These are phyloP conservation scores for Lochmaea crataegi DNA, from an alignment of 2,888 invertebrate genomes.

Conservation along the genomic window DNA sequence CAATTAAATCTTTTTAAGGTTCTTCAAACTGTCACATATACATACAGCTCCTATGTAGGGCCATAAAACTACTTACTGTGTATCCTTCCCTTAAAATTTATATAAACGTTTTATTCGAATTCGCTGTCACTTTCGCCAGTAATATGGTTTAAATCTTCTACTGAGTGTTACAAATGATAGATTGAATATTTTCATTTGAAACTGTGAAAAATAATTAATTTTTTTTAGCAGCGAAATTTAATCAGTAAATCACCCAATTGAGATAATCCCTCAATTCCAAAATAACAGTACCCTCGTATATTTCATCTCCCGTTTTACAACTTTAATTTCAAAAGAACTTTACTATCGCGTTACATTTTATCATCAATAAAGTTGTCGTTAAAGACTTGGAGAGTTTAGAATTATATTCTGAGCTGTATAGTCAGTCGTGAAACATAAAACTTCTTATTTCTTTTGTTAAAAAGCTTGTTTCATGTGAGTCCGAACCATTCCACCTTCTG, in stretches of 20 bases:
- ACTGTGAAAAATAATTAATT: too few relatives aligned
- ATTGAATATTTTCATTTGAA: too few relatives aligned
- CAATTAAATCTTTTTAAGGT: constrained; percentile 40
- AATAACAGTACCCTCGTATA: not conserved
- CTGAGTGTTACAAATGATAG: too few relatives aligned
- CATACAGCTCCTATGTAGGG: constrained; percentile 21
- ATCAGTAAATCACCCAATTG: not conserved
- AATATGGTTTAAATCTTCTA: constrained; percentile 6
- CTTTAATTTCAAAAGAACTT: constrained; percentile 57
- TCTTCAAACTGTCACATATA: constrained; percentile 36
- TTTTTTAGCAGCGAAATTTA: too few relatives aligned
- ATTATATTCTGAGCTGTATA: constrained; percentile 20
- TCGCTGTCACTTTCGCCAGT: constrained; percentile 2
- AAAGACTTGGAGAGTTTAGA: constrained; percentile 33
- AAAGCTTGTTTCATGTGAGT: constrained; percentile 3
- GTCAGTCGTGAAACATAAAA: constrained; percentile 27
- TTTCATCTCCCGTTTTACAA: constrained; percentile 53
- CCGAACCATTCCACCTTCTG: constrained; percentile 4
- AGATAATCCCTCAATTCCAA: not conserved
- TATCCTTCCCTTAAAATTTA: constrained; percentile 13
- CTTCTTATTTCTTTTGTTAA: constrained; percentile 31
- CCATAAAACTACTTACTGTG: constrained; percentile 27
- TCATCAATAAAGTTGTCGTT: constrained; percentile 50
- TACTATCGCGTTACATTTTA: constrained; percentile 50
- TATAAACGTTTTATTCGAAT: constrained; percentile 29